These are phyloP conservation scores for Brachionus rotundiformis DNA, from an alignment of 1,140 invertebrate genomes.

Conservation along the genomic window DNA sequence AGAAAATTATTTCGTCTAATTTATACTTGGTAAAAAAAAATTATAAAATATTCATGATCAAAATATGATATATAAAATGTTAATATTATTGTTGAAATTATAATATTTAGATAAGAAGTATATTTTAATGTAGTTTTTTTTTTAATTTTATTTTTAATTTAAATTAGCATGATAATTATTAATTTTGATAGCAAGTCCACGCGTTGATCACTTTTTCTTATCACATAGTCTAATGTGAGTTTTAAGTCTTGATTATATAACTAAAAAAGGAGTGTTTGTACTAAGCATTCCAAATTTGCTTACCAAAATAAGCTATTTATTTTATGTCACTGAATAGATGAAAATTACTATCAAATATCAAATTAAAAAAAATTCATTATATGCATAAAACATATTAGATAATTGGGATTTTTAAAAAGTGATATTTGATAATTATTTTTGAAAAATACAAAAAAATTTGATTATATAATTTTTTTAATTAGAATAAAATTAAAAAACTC, in stretches of 20 bases:
- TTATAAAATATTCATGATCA: background rate
- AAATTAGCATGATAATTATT: too few species aligned
- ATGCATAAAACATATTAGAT: too few species aligned
- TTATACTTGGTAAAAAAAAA: conserved; percentile 1
- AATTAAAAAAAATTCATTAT: too few species aligned
- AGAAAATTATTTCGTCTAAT: background rate
- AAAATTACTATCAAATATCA: too few species aligned
- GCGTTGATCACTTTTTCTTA: conserved; percentile 1
- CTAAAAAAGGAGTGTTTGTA: background rate
- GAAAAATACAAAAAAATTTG: too few species aligned
- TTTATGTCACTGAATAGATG: too few species aligned
- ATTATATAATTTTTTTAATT: too few species aligned
- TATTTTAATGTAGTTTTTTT: too few species aligned
- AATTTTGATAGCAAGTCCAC: background rate
- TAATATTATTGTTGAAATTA: background rate
- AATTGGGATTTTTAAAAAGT: too few species aligned
- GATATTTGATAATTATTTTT: too few species aligned
- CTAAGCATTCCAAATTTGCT: background rate
- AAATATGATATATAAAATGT: conserved; percentile 9
- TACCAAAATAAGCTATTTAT: background rate
- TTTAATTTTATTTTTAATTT: background rate
- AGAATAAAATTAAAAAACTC: too few species aligned
- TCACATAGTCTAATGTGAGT: background rate
- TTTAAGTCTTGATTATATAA: background rate
- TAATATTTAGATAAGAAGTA: conserved; percentile 21